Evolutionary conservation across 2,797 vertebrate genomes (phyloP).

Genomic region (Aviceda cuculoides): DNA sequence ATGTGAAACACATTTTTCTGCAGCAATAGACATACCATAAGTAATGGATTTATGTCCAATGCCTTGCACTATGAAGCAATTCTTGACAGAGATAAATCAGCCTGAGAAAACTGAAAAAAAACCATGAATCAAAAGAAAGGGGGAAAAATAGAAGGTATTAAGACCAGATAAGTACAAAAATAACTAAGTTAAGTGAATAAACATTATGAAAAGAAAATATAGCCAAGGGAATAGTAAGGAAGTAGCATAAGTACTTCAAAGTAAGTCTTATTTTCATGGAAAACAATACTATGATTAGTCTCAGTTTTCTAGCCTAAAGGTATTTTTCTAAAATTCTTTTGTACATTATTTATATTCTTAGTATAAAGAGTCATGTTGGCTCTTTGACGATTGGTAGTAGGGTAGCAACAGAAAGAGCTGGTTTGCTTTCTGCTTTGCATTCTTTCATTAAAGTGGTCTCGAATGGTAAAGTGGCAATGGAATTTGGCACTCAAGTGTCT

Average conservation of each 20-base stretch:
- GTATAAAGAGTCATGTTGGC: conserved; percentile 33
- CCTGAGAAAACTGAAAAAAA: conserved; percentile 1
- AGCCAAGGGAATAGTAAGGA: conserved; percentile 66
- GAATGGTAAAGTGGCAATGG: neutral
- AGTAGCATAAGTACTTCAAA: conserved; percentile 74
- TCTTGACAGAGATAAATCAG: conserved; percentile 61
- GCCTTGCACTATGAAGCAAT: neutral
- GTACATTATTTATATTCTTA: conserved; percentile 69
- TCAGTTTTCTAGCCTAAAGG: conserved; percentile 66
- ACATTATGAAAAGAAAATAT: conserved; percentile 73
- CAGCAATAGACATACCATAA: neutral
- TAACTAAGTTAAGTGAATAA: conserved; percentile 65
- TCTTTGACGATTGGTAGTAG: conserved; percentile 22
- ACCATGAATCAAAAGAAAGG: neutral
- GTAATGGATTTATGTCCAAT: neutral
- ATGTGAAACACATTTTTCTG: conserved; percentile 9
- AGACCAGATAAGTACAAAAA: conserved; percentile 54
- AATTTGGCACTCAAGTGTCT: conserved; percentile 32
- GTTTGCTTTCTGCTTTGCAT: conserved; percentile 37
- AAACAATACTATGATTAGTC: conserved; percentile 65
- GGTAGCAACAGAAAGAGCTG: conserved; percentile 14
- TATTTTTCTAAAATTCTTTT: conserved; percentile 62
- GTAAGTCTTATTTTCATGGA: conserved; percentile 58
- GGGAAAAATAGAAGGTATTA: neutral
- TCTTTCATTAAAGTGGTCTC: conserved; percentile 23